phyloP scores from a whole-genome alignment of 2,888 invertebrate genomes.

The Tipula confusa region DNA sequence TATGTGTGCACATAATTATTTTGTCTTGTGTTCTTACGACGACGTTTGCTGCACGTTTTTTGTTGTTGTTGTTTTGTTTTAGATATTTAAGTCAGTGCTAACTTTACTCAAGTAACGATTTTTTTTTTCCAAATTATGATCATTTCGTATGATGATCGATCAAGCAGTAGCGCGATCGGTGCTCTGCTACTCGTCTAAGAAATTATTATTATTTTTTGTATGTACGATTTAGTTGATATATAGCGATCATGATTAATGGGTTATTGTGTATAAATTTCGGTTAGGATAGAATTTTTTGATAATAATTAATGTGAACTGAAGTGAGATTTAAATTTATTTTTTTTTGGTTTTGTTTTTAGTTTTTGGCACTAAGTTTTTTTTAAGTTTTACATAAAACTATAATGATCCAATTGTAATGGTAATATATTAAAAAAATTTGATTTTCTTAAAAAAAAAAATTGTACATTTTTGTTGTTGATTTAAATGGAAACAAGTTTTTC shows the following conservation, averaged over 20 bases:
- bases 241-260: neutral
- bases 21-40: neutral
- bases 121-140: constrained; percentile 1
- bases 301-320: neutral
- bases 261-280: neutral
- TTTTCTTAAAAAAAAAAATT: no score
- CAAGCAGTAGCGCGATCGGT: neutral
- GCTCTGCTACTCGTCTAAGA: neutral
- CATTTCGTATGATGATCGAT: neutral
- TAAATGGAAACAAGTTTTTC: neutral
- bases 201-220: neutral
- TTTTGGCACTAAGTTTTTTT: neutral
- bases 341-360: neutral
- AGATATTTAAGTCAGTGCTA: neutral
- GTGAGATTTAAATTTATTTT: neutral
- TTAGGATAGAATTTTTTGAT: neutral
- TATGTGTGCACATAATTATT: neutral
- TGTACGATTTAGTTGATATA: neutral
- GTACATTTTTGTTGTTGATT: neutral
- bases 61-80: neutral
- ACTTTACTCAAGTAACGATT: neutral
- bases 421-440: no score
- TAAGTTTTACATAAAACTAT: no score
- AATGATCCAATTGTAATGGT: no score
- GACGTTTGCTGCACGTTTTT: neutral